phyloP scores from a whole-genome alignment of 2,888 invertebrate genomes.

The Pollenia labialis region DNA sequence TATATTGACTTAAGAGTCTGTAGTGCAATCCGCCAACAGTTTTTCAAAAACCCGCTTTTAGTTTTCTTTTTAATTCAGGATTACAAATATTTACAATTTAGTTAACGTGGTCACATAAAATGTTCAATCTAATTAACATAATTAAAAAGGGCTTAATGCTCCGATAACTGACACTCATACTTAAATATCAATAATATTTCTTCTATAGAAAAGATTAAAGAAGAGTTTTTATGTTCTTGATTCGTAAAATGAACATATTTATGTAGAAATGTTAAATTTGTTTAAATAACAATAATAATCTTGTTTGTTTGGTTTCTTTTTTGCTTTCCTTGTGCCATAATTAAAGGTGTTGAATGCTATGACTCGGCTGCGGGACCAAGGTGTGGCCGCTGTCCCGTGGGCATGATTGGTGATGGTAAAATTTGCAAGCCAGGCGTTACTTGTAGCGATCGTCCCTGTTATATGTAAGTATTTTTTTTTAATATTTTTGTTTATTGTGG shows the following conservation, averaged over 20 bases:
- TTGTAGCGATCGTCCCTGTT: constrained; percentile 88
- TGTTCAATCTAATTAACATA: constrained; percentile 47
- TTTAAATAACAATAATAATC: constrained; percentile 45
- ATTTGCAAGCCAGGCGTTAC: constrained; percentile 89
- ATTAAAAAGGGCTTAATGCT: constrained; percentile 40
- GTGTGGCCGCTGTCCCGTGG: constrained; percentile 91
- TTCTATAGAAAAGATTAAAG: constrained; percentile 10
- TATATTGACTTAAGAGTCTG: no score
- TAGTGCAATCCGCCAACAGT: not conserved
- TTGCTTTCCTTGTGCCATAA: constrained; percentile 17
- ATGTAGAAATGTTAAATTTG: constrained; percentile 46
- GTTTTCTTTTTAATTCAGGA: constrained; percentile 3
- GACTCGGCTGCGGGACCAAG: constrained; percentile 88
- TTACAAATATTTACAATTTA: constrained; percentile 11
- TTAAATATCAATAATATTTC: constrained; percentile 34
- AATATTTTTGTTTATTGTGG: not conserved
- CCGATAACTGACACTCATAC: not conserved
- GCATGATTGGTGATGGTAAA: constrained; percentile 90
- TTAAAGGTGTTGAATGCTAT: constrained; percentile 87
- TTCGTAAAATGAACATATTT: constrained; percentile 25
- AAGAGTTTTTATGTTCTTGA: constrained; percentile 51
- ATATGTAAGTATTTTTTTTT: constrained; percentile 83
- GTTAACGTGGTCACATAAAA: constrained; percentile 44
- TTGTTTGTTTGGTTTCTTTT: constrained; percentile 44
- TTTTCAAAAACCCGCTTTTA: constrained; percentile 28